Base-by-base conservation (phyloP, 1,140 invertebrate genomes). In the Proales similis region DNA sequence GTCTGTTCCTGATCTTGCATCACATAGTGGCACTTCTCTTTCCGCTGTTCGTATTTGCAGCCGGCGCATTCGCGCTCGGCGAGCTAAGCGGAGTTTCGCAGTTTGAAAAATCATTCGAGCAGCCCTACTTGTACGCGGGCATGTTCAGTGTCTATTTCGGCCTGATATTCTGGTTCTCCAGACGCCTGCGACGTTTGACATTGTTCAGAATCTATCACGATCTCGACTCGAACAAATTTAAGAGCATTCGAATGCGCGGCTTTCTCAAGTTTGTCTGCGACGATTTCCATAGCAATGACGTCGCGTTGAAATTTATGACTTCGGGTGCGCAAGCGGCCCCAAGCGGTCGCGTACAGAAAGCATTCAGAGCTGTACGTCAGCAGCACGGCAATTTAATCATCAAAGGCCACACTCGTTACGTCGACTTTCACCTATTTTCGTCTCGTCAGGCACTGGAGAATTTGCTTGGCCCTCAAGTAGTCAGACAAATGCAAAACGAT, bases 201-300 rank as follows among this genome's bases (percentile, higher is more conserved):
- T 29, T 57, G 30, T 57, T 57, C 45, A 4, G 51, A 57, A 26
- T 57, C 45, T 57, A 57, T 57, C 45, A 57, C 51, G 45, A 57
- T 26, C 51, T 42, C 39, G 45, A 57, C 39, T 36, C 39, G 32
- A 42, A 57, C 19, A 57, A 57, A 42, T 57, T 42, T 42, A 42
- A 36, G n/a, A 29, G 29, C 19, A 57, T 57, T 57, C 20, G 24
- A 42, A 39, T 57, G 33, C 39, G 45, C 14, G 51, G 51, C 45
- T 24, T 57, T 14, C 20, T 57, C 4, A 43, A 43, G 22, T 57
- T 57, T 39, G 51, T 42, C 29, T 42, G 45, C 39, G 51, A 57
- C 17, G 51, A 57, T 57, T 57, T 57, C 45, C 24, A 29, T 6
- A 39, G 36, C 29, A 24, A 57, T 30, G 32, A 39, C 45, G 33